Conservation (phyloP, 2,888 invertebrate genomes). For the Chesias legatella region DNA sequence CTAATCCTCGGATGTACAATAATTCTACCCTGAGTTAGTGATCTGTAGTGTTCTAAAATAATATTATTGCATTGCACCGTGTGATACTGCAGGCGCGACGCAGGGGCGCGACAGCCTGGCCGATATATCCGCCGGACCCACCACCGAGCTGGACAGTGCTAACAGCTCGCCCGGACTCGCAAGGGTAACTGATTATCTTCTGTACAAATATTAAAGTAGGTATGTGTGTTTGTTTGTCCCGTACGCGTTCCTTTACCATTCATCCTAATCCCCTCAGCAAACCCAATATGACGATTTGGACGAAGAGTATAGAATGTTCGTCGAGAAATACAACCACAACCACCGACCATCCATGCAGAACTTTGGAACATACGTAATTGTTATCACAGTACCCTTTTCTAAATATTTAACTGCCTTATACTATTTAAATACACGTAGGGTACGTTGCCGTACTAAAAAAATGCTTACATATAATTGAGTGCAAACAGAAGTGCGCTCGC, state of each 20-base stretch:
- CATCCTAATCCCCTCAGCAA: conserved; percentile 34
- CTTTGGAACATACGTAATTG: conserved; percentile 62
- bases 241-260: too few species aligned
- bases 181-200: conserved; percentile 83
- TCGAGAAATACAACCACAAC: conserved; percentile 64
- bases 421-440: too few species aligned
- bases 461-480: too few species aligned
- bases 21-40: too few species aligned
- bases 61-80: too few species aligned
- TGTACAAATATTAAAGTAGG: too few species aligned
- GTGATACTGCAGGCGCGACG: conserved; percentile 55
- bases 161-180: conserved; percentile 93
- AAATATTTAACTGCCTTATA: neutral
- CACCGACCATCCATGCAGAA: conserved; percentile 51
- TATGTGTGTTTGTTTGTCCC: too few species aligned
- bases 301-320: conserved; percentile 67
- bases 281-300: conserved; percentile 61
- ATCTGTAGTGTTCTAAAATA: too few species aligned
- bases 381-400: neutral
- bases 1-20: too few species aligned
- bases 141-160: conserved; percentile 91
- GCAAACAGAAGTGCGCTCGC: too few species aligned
- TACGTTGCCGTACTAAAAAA: too few species aligned
- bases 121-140: conserved; percentile 85
- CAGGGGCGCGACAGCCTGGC: conserved; percentile 83